phyloP scores from a whole-genome alignment of 1,140 invertebrate species.

The Theocolax elegans region DNA sequence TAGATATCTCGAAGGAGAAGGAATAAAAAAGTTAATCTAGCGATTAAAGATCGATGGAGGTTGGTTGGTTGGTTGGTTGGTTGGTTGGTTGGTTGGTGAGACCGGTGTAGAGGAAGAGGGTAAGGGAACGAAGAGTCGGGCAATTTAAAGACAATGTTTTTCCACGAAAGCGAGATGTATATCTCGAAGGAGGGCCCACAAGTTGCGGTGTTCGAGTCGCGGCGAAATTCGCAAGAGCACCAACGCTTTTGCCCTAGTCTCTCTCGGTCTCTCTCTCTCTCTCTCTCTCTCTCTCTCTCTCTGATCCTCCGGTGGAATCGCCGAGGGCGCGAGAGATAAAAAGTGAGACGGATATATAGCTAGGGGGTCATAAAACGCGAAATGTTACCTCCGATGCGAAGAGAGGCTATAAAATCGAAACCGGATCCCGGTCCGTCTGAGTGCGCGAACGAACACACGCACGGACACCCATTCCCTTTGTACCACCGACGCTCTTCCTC shows the following conservation, averaged over 20 bases:
- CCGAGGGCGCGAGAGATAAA: slow-evolving; percentile 1
- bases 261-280: neutral
- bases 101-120: no score
- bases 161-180: slow-evolving; percentile 38
- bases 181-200: slow-evolving; percentile 19
- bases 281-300: neutral
- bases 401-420: slow-evolving; percentile 59
- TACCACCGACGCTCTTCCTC: neutral
- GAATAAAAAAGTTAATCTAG: neutral
- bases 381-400: slow-evolving; percentile 52
- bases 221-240: neutral
- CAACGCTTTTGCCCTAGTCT: slow-evolving; percentile 3
- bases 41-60: slow-evolving; percentile 31
- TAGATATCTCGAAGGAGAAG: no score
- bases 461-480: neutral
- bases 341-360: slow-evolving; percentile 35
- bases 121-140: neutral
- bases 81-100: no score
- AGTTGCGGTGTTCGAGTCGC: slow-evolving; percentile 43
- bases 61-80: no score
- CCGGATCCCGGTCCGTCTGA: slow-evolving; percentile 49
- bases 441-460: slow-evolving; percentile 49
- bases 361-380: slow-evolving; percentile 52
- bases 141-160: slow-evolving; percentile 36
- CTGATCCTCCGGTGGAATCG: neutral